A percentile compares a stretch with the other conserved stretches of the same genome.
These are phyloP conservation scores for Lampris incognitus DNA, from an alignment of 2,113 vertebrate genomes.

Conservation along the genomic window DNA sequence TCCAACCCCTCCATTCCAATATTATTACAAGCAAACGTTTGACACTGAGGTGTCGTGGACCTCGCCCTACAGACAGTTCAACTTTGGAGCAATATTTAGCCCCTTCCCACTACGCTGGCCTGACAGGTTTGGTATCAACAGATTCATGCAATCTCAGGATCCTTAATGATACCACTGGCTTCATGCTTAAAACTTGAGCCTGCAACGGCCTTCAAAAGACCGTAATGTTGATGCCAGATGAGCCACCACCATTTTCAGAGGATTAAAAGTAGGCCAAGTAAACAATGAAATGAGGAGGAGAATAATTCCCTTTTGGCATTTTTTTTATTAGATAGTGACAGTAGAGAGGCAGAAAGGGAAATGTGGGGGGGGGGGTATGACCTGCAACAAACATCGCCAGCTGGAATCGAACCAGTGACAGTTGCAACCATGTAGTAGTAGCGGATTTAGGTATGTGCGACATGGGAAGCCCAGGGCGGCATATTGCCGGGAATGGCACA, in stretches of 20 bases:
- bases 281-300: neutral
- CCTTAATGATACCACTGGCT: neutral
- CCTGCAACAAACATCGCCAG: too few relatives aligned
- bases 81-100: neutral
- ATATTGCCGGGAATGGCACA: too few relatives aligned
- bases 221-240: too few relatives aligned
- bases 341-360: too few relatives aligned
- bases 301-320: neutral
- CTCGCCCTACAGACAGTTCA: neutral
- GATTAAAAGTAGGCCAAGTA: neutral
- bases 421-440: too few relatives aligned
- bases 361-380: too few relatives aligned
- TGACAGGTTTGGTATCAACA: neutral
- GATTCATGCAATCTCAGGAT: conserved; percentile 4
- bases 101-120: neutral
- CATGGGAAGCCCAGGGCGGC: too few relatives aligned
- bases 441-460: too few relatives aligned
- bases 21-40: neutral
- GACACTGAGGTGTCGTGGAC: neutral
- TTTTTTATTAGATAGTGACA: too few relatives aligned
- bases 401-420: too few relatives aligned
- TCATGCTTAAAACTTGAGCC: neutral
- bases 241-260: too few relatives aligned
- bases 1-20: too few relatives aligned
- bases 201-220: neutral